Conservation (phyloP, 1,140 invertebrate genomes). For the Heterodera schachtii region DNA sequence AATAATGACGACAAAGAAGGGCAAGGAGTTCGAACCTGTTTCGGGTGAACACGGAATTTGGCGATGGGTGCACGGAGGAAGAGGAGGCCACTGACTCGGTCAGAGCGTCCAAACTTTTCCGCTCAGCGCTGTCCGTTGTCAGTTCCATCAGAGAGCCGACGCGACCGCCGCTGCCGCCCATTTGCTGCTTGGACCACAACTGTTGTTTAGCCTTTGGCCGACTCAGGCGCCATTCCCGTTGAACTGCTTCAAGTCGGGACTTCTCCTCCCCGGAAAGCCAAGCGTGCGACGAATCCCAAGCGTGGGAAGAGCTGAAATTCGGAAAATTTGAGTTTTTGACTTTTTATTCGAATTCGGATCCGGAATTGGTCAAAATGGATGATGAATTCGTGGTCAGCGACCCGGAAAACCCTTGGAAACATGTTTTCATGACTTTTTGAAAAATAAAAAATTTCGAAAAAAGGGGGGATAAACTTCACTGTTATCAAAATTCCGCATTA, state of each 20-base stretch:
- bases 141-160: constrained; percentile 38
- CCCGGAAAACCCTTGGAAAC: too few relatives aligned
- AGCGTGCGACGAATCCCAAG: constrained; percentile 44
- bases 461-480: too few relatives aligned
- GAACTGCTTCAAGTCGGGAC: constrained; percentile 62
- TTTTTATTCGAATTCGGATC: too few relatives aligned
- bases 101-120: background rate
- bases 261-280: constrained; percentile 58
- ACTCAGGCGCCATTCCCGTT: constrained; percentile 62
- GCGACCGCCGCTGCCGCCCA: constrained; percentile 6
- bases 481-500: too few relatives aligned
- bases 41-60: constrained; percentile 1
- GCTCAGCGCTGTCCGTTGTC: constrained; percentile 15
- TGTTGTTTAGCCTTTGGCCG: constrained; percentile 49
- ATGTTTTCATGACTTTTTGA: background rate
- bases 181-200: constrained; percentile 40
- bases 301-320: constrained; percentile 44
- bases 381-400: too few relatives aligned
- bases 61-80: background rate
- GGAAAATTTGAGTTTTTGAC: too few relatives aligned
- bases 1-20: too few relatives aligned
- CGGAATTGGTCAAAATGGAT: too few relatives aligned
- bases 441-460: too few relatives aligned
- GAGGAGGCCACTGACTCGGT: background rate
- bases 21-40: background rate